These are phyloP conservation scores for Conus canariensis DNA, from an alignment of 2,888 invertebrate genomes.

Conservation along the genomic window DNA sequence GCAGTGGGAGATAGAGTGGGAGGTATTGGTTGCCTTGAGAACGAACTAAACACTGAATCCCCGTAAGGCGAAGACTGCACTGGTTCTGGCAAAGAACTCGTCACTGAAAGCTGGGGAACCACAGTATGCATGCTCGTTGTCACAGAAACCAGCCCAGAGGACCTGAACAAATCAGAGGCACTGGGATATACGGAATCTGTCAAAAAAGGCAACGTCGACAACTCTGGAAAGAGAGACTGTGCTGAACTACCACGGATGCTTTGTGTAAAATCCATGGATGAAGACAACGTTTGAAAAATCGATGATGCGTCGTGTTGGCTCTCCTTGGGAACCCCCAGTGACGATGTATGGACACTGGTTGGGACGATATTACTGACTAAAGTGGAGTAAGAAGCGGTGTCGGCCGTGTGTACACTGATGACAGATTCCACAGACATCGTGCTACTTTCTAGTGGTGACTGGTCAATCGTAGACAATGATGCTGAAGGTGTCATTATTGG, in stretches of 20 bases:
- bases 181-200: neutral
- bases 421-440: neutral
- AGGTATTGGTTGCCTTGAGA: too few species aligned
- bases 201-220: neutral
- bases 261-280: neutral
- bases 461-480: neutral
- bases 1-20: too few species aligned
- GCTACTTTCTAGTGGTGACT: neutral
- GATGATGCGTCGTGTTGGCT: neutral
- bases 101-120: neutral
- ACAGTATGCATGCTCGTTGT: neutral
- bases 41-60: neutral
- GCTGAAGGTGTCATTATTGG: neutral
- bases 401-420: neutral
- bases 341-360: neutral
- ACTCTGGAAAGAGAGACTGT: neutral
- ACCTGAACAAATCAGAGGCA: neutral
- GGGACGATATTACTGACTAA: neutral
- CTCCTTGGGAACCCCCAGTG: neutral
- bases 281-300: neutral
- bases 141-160: neutral
- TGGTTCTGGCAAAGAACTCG: neutral
- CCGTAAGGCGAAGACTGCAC: neutral
- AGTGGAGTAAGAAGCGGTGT: neutral
- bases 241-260: neutral